Evolutionary conservation across 2,888 invertebrate genomes (phyloP).

Genomic region (Machimus rusticus): DNA sequence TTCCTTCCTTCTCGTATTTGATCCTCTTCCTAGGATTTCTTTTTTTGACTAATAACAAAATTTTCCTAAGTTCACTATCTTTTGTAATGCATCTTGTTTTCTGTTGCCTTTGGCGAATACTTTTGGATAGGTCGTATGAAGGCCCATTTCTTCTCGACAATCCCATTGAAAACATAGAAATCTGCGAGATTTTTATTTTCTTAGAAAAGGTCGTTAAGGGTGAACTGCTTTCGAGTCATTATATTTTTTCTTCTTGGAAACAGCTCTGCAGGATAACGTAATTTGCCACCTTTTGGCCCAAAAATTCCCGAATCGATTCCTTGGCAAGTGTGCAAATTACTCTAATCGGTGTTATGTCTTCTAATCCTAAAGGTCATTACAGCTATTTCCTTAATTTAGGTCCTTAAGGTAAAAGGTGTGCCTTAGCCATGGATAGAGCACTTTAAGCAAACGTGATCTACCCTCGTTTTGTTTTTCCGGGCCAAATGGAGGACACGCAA

Average conservation of each 20-base stretch:
- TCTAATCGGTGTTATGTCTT: neutral
- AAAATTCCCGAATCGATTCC: neutral
- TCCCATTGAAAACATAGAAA: neutral
- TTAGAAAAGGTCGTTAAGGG: neutral
- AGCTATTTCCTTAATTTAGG: constrained; percentile 18
- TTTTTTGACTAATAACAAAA: neutral
- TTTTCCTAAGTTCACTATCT: neutral
- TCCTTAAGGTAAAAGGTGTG: constrained; percentile 4
- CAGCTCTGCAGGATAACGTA: neutral
- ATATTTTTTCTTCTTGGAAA: neutral
- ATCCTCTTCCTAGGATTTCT: neutral
- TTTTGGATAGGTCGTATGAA: neutral
- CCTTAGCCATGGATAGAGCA: neutral
- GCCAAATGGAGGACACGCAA: constrained; percentile 8
- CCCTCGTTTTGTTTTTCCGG: neutral
- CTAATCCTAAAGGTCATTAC: neutral
- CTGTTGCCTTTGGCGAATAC: neutral
- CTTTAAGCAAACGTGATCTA: constrained; percentile 3
- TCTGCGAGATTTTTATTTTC: neutral
- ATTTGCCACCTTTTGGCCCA: neutral
- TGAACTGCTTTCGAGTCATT: neutral
- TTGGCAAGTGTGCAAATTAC: neutral
- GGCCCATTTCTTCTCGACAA: neutral
- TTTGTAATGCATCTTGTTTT: neutral
- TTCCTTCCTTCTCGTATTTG: neutral